Conservation (phyloP, 2,888 invertebrate genomes). For the Cheilosia vernalis region DNA sequence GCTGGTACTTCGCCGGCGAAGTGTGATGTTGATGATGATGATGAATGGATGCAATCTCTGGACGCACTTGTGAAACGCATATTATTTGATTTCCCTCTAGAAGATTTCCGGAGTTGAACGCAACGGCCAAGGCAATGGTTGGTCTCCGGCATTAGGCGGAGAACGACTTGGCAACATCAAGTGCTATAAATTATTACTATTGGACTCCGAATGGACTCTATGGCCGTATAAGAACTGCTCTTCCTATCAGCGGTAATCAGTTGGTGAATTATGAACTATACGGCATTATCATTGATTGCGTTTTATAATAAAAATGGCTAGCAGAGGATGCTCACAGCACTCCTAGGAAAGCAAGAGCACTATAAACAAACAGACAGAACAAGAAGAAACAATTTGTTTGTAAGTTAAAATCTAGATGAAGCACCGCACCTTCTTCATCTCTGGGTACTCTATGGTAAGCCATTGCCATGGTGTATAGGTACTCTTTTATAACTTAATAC, state of each 20-base stretch:
- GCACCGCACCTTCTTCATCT: constrained; percentile 59
- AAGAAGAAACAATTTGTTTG: constrained; percentile 54
- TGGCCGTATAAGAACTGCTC: constrained; percentile 6
- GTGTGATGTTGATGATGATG: constrained; percentile 41
- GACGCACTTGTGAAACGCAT: constrained; percentile 38
- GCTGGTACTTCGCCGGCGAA: neutral
- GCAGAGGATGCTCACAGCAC: constrained; percentile 21
- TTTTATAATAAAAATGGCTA: constrained; percentile 27
- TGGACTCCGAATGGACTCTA: constrained; percentile 1
- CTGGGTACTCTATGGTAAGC: neutral
- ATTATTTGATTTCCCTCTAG: constrained; percentile 44
- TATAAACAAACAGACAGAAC: constrained; percentile 39
- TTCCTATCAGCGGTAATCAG: constrained; percentile 58
- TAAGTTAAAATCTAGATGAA: constrained; percentile 66
- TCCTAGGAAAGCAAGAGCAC: constrained; percentile 32
- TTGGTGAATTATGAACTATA: constrained; percentile 61
- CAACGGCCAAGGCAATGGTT: neutral
- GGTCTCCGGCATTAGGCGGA: neutral
- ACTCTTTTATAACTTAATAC: constrained; percentile 64
- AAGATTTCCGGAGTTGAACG: constrained; percentile 65
- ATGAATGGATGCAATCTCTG: constrained; percentile 51
- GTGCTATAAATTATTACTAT: constrained; percentile 32
- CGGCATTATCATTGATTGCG: constrained; percentile 41
- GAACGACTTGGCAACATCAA: constrained; percentile 10
- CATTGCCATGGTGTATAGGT: too few species aligned